A percentile compares a stretch with the other conserved stretches of the same genome.
These are phyloP conservation scores for Hydropotes inermis DNA, from an alignment of 2,113 vertebrate species.

Conservation along the genomic window DNA sequence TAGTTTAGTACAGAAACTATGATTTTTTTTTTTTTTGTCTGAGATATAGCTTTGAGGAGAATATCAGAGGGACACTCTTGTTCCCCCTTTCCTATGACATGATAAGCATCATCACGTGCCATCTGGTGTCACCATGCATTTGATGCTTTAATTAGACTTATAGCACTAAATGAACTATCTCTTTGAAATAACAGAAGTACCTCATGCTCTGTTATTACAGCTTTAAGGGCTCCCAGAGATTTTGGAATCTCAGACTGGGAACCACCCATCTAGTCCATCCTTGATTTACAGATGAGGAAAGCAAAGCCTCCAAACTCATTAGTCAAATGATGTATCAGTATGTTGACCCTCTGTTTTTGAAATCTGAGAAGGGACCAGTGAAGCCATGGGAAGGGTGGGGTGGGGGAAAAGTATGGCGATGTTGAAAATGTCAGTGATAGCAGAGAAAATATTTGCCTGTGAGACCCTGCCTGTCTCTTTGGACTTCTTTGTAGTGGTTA, in stretches of 20 bases:
- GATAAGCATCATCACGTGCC: neutral
- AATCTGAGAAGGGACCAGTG: neutral
- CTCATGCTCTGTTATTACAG: neutral
- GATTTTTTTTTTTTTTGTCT: neutral
- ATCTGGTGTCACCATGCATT: neutral
- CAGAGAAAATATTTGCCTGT: neutral
- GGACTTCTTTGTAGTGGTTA: neutral
- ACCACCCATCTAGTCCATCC: neutral
- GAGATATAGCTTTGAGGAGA: neutral
- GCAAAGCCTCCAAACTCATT: neutral
- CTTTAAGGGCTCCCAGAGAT: neutral
- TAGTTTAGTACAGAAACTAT: neutral
- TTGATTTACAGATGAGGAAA: conserved; percentile 32
- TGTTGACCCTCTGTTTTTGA: neutral
- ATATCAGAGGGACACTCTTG: neutral
- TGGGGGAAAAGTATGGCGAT: neutral
- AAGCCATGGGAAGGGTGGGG: neutral
- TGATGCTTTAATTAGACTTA: neutral
- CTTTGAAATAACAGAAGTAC: conserved; percentile 18
- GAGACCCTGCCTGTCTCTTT: conserved; percentile 12
- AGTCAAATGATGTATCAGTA: neutral
- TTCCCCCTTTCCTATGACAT: neutral
- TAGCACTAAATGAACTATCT: neutral
- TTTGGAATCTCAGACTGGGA: neutral
- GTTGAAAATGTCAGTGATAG: neutral